Conservation (phyloP, 2,797 vertebrate species). For the Pseudomugil tenellus region DNA sequence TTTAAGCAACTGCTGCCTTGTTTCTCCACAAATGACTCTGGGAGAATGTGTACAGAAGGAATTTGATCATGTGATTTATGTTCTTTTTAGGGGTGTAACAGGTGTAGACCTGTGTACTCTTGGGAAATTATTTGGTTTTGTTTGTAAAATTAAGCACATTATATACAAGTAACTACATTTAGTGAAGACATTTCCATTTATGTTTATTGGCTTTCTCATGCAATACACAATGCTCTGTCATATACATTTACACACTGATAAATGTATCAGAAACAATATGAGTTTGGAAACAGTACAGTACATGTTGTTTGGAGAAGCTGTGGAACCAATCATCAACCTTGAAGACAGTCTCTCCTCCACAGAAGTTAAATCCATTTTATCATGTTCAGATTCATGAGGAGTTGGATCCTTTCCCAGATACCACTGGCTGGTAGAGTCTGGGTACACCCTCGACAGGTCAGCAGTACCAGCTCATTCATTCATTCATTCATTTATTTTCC, state of each 20-base stretch:
- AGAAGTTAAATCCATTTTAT: neutral
- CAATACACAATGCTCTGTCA: neutral
- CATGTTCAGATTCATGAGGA: neutral
- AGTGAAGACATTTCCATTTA: neutral
- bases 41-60: slow-evolving; percentile 25
- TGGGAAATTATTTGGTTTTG: slow-evolving; percentile 25
- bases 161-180: neutral
- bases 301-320: neutral
- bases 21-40: slow-evolving; percentile 17
- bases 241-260: neutral
- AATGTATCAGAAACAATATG: neutral
- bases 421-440: neutral
- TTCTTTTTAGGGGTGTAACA: neutral
- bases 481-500: too few species aligned
- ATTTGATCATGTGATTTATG: slow-evolving; percentile 31
- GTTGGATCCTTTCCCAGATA: neutral
- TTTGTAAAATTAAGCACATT: slow-evolving; percentile 13
- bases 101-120: slow-evolving; percentile 11
- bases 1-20: slow-evolving; percentile 9
- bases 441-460: neutral
- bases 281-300: neutral
- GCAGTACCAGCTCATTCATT: neutral
- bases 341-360: neutral
- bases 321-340: neutral
- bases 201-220: neutral